These are phyloP conservation scores for Lasioglossum leucozonium DNA, from an alignment of 2,888 invertebrate species.

Conservation along the genomic window DNA sequence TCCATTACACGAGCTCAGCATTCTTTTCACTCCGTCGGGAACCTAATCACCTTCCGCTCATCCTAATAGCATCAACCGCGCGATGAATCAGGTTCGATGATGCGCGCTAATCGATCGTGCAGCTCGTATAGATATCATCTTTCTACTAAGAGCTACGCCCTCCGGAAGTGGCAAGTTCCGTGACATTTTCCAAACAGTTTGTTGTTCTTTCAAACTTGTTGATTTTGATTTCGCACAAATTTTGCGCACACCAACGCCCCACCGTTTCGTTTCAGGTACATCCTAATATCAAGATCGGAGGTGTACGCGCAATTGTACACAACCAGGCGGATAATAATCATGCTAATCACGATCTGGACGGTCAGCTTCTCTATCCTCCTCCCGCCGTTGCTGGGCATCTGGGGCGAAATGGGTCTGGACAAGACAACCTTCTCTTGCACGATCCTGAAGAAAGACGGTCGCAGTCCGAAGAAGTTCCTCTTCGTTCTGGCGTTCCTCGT, in stretches of 20 bases:
- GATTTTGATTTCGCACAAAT: background rate
- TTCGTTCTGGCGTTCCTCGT: conserved; percentile 93
- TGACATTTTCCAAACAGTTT: background rate
- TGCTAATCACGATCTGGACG: conserved; percentile 92
- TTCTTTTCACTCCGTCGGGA: conserved; percentile 12
- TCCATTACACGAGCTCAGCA: conserved; percentile 37
- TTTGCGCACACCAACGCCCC: no score
- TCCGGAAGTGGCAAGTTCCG: background rate
- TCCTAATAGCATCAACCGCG: conserved; percentile 38
- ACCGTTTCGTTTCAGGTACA: conserved; percentile 88
- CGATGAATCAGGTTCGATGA: conserved; percentile 29
- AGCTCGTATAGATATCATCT: background rate
- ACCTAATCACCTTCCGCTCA: conserved; percentile 30
- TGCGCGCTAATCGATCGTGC: background rate
- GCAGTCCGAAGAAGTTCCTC: conserved; percentile 93
- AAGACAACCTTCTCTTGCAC: conserved; percentile 94
- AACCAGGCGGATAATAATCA: conserved; percentile 89
- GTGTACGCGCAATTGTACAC: conserved; percentile 92
- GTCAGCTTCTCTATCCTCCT: conserved; percentile 87
- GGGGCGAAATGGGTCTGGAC: conserved; percentile 94
- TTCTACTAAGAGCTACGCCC: background rate
- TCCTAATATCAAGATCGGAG: conserved; percentile 92
- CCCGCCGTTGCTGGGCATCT: conserved; percentile 92
- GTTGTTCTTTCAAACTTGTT: background rate
- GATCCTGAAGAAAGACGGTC: conserved; percentile 91